Evolutionary conservation across 2,113 vertebrate genomes (phyloP).

Genomic region (Zosterops lateralis): DNA sequence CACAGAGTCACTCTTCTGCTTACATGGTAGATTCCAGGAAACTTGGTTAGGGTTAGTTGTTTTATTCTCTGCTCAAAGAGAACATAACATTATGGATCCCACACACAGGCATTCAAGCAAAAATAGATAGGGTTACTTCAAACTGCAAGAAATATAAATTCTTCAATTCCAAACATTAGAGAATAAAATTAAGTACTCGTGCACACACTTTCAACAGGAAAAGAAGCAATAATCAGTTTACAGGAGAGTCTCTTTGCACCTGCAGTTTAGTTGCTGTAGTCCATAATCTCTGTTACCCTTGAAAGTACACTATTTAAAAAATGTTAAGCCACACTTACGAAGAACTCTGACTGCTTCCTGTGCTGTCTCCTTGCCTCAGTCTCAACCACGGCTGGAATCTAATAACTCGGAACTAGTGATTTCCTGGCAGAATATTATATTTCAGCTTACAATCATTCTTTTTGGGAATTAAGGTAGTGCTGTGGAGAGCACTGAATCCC

Average conservation of each 20-base stretch:
- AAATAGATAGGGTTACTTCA: neutral
- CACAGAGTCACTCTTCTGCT: no score
- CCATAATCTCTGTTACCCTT: conserved; percentile 5
- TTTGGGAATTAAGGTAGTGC: conserved; percentile 43
- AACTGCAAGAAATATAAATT: neutral
- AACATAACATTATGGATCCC: neutral
- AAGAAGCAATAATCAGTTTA: conserved; percentile 1
- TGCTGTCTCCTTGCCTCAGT: conserved; percentile 27
- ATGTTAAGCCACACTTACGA: neutral
- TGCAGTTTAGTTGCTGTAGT: conserved; percentile 18
- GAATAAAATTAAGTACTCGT: neutral
- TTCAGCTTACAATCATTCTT: conserved; percentile 48
- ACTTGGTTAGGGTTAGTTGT: no score
- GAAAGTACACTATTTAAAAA: conserved; percentile 15
- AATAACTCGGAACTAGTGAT: conserved; percentile 46
- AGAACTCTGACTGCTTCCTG: conserved; percentile 34
- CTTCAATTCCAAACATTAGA: neutral
- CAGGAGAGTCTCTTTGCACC: neutral
- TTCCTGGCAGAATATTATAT: conserved; percentile 61
- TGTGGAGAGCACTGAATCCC: neutral
- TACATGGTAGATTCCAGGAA: no score
- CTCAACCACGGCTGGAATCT: conserved; percentile 37
- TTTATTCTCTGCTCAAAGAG: neutral
- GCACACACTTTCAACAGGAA: neutral
- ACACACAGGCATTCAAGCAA: neutral